Evolutionary conservation across 2,113 vertebrate species (phyloP).

Genomic region (Ahaetulla prasina): DNA sequence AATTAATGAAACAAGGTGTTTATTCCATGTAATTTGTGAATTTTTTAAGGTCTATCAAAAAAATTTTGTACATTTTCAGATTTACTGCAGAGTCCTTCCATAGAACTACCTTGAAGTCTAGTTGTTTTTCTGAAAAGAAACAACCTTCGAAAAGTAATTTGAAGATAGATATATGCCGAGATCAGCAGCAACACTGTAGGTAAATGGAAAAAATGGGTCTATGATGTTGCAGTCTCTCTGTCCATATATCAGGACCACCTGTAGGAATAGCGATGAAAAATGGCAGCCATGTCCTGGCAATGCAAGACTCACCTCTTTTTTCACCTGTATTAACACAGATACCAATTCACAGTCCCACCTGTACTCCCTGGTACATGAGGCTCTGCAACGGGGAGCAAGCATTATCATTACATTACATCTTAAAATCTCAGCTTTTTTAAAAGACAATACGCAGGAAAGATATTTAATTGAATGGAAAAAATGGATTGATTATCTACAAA

Average conservation of each 20-base stretch:
- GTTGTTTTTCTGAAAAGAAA: background rate
- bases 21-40: background rate
- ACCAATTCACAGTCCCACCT: background rate
- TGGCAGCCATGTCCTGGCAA: background rate
- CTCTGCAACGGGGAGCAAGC: background rate
- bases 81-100: background rate
- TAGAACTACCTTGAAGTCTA: background rate
- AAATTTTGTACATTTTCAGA: conserved; percentile 2
- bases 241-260: background rate
- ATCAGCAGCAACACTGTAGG: background rate
- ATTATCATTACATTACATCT: background rate
- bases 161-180: background rate
- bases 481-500: no score
- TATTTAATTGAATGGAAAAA: no score
- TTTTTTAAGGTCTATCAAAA: background rate
- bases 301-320: background rate
- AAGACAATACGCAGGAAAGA: no score
- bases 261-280: background rate
- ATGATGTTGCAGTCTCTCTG: background rate
- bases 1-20: background rate
- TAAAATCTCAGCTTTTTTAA: no score
- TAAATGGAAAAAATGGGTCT: background rate
- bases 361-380: background rate
- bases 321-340: background rate
- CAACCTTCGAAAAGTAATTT: background rate